These are phyloP conservation scores for Lordiphosa clarofinis DNA, from an alignment of 1,140 invertebrate genomes.

Conservation along the genomic window DNA sequence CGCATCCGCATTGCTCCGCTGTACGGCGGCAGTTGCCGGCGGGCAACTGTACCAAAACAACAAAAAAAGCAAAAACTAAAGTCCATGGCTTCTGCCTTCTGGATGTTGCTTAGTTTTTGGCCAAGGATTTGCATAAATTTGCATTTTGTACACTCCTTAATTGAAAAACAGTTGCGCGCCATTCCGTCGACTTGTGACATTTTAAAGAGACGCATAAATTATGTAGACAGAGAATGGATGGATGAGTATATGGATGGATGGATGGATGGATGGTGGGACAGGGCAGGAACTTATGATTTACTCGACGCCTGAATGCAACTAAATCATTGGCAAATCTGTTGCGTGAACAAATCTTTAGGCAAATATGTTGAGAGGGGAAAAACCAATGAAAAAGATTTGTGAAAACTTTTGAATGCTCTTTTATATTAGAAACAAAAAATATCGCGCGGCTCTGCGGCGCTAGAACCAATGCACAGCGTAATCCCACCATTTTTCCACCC, in stretches of 20 bases:
- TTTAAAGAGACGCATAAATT: slow-evolving; percentile 70
- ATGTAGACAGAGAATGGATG: slow-evolving; percentile 26
- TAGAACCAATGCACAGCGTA: no score
- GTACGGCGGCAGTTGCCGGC: neutral
- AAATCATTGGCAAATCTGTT: slow-evolving; percentile 73
- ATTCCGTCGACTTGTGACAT: slow-evolving; percentile 53
- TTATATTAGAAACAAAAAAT: no score
- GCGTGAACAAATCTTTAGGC: slow-evolving; percentile 32
- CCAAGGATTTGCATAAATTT: slow-evolving; percentile 73
- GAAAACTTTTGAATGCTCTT: neutral
- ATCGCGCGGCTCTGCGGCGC: no score
- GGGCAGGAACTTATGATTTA: slow-evolving; percentile 58
- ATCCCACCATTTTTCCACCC: no score
- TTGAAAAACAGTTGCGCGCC: slow-evolving; percentile 58
- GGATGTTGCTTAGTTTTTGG: slow-evolving; percentile 48
- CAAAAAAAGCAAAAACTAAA: neutral
- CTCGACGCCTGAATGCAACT: slow-evolving; percentile 57
- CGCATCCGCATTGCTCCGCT: slow-evolving; percentile 9
- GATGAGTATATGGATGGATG: slow-evolving; percentile 1
- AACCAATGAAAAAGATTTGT: no score
- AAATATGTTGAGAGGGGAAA: slow-evolving; percentile 8
- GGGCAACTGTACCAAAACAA: slow-evolving; percentile 8
- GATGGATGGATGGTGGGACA: neutral
- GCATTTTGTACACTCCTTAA: slow-evolving; percentile 56
- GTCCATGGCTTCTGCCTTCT: slow-evolving; percentile 4